Evolutionary conservation across 2,113 vertebrate genomes (phyloP).

Genomic region (Cryptotis parvus): DNA sequence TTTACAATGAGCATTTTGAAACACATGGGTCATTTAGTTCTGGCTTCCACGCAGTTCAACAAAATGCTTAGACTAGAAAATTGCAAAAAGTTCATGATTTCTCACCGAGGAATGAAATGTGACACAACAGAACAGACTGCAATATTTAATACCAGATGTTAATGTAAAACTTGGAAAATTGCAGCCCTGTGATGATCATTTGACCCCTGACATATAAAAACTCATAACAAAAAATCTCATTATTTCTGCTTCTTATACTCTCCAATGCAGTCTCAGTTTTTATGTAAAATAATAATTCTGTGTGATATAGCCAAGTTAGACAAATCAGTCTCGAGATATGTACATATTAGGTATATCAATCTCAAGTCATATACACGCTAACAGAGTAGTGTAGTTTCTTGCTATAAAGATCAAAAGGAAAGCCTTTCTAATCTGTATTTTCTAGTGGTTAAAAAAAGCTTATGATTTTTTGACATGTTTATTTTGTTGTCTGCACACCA

Average conservation of each 20-base stretch:
- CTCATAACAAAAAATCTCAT: background rate
- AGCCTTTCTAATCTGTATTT: constrained; percentile 19
- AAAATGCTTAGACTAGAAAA: constrained; percentile 65
- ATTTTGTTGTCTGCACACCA: background rate
- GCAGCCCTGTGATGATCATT: constrained; percentile 13
- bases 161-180: constrained; percentile 68
- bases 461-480: constrained; percentile 8
- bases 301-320: background rate
- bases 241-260: constrained; percentile 6
- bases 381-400: background rate
- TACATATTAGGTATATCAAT: background rate
- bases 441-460: background rate
- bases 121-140: constrained; percentile 68
- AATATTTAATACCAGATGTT: constrained; percentile 78
- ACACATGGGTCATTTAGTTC: constrained; percentile 65
- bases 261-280: constrained; percentile 30
- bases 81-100: constrained; percentile 82
- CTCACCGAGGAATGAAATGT: constrained; percentile 74
- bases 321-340: background rate
- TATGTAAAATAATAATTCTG: constrained; percentile 10
- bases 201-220: constrained; percentile 40
- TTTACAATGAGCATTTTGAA: constrained; percentile 80
- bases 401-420: constrained; percentile 26
- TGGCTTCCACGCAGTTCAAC: constrained; percentile 68
- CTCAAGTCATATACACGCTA: background rate